Evolutionary conservation across 2,113 vertebrate genomes (phyloP), one percentile per base, ranked within the genome.

Genomic region (Bubo scandiacus): DNA sequence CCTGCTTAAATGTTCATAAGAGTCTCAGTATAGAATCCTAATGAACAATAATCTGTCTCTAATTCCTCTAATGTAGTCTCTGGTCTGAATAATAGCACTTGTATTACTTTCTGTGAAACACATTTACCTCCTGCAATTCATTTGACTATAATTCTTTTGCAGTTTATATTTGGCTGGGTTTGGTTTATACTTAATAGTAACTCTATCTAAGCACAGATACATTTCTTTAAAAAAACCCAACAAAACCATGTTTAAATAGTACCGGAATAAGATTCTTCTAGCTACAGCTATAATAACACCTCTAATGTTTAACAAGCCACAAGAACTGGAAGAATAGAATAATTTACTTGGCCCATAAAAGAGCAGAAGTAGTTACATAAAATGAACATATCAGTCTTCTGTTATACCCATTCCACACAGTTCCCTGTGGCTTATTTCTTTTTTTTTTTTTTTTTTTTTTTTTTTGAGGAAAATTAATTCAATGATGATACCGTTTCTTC

Each of bases 331-430:
- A 92, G 90, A 97, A 94, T 70, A 66, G 61, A 59, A 92, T 97
- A 93, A 96, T 97, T 97, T 94, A 97, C 94, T 88, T 92, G 73
- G 73, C 63, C 78, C 90, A 77, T 91, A 96, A 97, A 96, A 82
- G 88, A 90, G 82, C 84, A 97, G 92, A 89, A 94, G 91, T 94
- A 97, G 92, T 95, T 95, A 90, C 89, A 90, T 92, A 91, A 94
- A 95, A 95, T 86, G 91, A 86, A 96, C 67, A 66, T 94, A 92
- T 92, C 75, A 54, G 52, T 90, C 89, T 94, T 19, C 88, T 94
- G 80, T 96, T 96, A 90, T 95, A 95, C 90, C 92, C 96, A 78
- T 93, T 95, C 94, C 66, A 87, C 81, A 79, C 55, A 59, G 87
- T 83, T 96, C 93, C 89, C 80, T 65, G 54, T 94, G 93, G 93